Percentiles rank a stretch among this genome's conserved stretches.
These are phyloP conservation scores for Triplophysa tibetana DNA, from an alignment of 2,113 vertebrate species.

Conservation along the genomic window DNA sequence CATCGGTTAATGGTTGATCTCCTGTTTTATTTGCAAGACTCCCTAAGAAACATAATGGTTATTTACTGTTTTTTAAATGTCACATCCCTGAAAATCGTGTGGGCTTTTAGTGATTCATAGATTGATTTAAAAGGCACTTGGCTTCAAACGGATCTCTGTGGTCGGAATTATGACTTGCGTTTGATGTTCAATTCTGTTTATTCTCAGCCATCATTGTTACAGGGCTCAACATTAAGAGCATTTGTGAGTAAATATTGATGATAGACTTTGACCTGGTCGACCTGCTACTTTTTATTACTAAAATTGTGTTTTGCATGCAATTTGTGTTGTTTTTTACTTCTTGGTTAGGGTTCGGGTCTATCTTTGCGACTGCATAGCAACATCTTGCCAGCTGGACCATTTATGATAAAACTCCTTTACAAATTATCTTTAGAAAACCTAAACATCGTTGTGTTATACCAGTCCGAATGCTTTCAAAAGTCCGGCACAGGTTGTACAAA, in stretches of 20 bases:
- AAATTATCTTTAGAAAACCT: neutral
- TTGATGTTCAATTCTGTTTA: neutral
- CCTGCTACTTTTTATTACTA: too few relatives aligned
- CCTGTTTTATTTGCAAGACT: neutral
- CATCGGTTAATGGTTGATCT: constrained; percentile 8
- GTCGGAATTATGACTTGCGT: constrained; percentile 4
- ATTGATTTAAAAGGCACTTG: neutral
- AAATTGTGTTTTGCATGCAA: too few relatives aligned
- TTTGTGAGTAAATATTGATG: too few relatives aligned
- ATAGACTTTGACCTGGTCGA: too few relatives aligned
- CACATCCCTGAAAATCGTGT: neutral
- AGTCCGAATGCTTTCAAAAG: constrained; percentile 17
- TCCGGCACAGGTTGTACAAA: neutral
- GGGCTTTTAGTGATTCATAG: neutral
- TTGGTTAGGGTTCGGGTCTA: too few relatives aligned
- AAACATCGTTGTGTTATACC: neutral
- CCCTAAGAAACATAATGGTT: constrained; percentile 10
- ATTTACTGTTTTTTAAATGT: constrained; percentile 16
- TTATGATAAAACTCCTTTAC: too few relatives aligned
- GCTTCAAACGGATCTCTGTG: neutral
- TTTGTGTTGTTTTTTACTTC: too few relatives aligned
- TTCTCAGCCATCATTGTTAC: constrained; percentile 11
- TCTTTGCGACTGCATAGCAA: too few relatives aligned
- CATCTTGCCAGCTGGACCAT: too few relatives aligned
- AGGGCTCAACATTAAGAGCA: neutral